Conservation (phyloP, 2,797 vertebrate species). For the Huso huso region DNA sequence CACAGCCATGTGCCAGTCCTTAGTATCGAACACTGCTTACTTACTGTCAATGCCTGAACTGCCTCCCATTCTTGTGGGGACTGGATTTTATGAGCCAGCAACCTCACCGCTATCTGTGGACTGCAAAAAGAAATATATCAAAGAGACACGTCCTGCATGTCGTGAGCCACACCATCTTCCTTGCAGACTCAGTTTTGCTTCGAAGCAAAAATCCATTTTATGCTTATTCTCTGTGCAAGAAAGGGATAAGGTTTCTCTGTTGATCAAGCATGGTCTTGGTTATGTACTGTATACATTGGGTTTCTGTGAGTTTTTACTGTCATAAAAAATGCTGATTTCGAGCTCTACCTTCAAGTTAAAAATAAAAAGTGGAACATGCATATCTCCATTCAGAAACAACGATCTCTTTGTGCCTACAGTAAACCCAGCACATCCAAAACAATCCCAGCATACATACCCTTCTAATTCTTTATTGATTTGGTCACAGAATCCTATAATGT, state of each 20-base stretch:
- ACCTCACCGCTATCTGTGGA: constrained; percentile 82
- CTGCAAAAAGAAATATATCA: constrained; percentile 42
- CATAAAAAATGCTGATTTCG: too few species aligned
- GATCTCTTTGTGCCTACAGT: not conserved
- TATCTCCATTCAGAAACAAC: not conserved
- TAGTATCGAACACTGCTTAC: constrained; percentile 24
- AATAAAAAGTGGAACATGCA: too few species aligned
- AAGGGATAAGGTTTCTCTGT: too few species aligned
- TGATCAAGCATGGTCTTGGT: too few species aligned
- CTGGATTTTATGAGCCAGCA: constrained; percentile 90
- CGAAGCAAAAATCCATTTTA: too few species aligned
- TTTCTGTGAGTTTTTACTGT: too few species aligned
- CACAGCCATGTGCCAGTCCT: not conserved
- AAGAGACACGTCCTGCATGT: too few species aligned
- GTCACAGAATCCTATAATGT: constrained; percentile 91
- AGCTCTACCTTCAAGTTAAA: too few species aligned
- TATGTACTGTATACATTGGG: too few species aligned
- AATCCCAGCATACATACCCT: constrained; percentile 60
- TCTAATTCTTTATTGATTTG: constrained; percentile 93
- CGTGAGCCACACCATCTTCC: too few species aligned
- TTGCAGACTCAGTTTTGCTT: too few species aligned
- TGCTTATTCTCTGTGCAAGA: too few species aligned
- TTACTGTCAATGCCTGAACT: constrained; percentile 81
- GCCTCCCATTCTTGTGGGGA: constrained; percentile 96
- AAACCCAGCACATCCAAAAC: constrained; percentile 3